phyloP scores from a whole-genome alignment of 2,113 vertebrate species.

The Atrichornis clamosus region DNA sequence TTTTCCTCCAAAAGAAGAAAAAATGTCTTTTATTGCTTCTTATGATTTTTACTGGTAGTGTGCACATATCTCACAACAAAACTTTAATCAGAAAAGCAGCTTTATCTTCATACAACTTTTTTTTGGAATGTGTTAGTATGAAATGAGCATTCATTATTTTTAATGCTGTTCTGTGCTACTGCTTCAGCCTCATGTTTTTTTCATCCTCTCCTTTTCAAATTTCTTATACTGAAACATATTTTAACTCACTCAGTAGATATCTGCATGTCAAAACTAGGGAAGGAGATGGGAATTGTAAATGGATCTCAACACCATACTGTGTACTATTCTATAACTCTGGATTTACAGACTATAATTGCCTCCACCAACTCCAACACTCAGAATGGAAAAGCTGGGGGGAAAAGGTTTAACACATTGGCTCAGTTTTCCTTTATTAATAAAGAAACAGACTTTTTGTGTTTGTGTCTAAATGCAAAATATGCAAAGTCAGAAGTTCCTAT shows the following conservation, averaged over 20 bases:
- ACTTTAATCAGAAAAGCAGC: neutral
- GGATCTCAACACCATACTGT: neutral
- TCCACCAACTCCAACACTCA: neutral
- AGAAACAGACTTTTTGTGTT: neutral
- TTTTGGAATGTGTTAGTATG: neutral
- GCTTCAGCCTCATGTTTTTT: neutral
- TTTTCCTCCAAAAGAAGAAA: neutral
- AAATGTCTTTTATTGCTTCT: constrained; percentile 12
- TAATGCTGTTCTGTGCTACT: neutral
- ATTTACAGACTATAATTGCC: neutral
- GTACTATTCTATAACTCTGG: neutral
- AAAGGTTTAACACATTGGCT: neutral
- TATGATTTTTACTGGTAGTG: neutral
- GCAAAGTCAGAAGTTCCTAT: neutral
- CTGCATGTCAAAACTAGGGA: neutral
- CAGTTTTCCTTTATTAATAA: neutral
- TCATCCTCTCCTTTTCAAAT: neutral
- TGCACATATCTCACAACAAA: neutral
- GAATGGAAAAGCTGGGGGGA: neutral
- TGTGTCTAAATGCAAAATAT: neutral
- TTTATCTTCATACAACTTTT: neutral
- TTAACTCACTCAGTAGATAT: neutral
- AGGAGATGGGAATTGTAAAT: neutral
- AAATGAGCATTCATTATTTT: neutral
- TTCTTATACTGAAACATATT: neutral